A percentile compares a stretch with the other conserved stretches of the same genome.
Conservation (phyloP, 2,113 vertebrate genomes). For the Eira barbara region DNA sequence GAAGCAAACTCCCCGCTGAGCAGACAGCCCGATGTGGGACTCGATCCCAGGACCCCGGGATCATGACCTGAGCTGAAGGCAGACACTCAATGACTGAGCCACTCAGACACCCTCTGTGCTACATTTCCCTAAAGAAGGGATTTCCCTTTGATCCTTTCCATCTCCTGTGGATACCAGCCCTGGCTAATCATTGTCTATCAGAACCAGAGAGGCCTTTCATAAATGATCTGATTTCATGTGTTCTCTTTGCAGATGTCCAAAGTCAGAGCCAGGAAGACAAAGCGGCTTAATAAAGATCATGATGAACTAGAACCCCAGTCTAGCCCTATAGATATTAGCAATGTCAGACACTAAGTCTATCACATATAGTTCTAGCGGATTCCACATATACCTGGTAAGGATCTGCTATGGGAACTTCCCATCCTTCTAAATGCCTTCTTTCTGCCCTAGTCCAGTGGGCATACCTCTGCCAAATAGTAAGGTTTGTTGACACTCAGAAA, state of each 20-base stretch:
- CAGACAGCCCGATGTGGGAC: no score
- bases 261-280: conserved; percentile 16
- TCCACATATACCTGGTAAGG: not conserved
- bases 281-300: conserved; percentile 34
- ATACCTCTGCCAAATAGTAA: not conserved
- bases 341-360: not conserved
- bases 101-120: not conserved
- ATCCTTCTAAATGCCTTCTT: not conserved
- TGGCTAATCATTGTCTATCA: not conserved
- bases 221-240: conserved; percentile 33
- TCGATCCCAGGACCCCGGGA: no score
- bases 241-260: conserved; percentile 28
- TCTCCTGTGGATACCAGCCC: not conserved
- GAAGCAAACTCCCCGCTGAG: no score
- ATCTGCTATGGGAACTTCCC: not conserved
- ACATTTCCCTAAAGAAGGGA: conserved; percentile 37
- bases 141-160: conserved; percentile 18
- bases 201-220: conserved; percentile 16
- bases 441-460: not conserved
- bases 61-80: no score
- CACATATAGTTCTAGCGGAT: conserved; percentile 3
- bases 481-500: not conserved
- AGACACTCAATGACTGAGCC: no score
- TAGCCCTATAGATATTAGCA: conserved; percentile 14
- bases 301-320: not conserved